Evolutionary conservation across 37 sponge, comb jelly and placozoan genomes (phyloP).

Genomic region (Hormiphora californensis): DNA sequence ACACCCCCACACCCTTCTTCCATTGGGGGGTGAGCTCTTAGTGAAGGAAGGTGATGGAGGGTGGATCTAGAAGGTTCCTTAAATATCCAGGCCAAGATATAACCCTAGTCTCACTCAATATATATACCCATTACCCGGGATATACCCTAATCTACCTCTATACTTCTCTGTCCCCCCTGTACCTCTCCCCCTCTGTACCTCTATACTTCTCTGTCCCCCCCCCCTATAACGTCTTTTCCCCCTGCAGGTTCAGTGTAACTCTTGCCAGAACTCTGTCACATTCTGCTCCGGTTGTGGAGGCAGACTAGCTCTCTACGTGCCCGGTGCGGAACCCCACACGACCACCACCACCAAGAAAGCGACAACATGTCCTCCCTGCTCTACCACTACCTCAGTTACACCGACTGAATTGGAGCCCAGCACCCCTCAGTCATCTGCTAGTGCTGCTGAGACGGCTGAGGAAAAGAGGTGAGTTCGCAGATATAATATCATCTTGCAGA

Average conservation of each 20-base stretch:
- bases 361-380: no score
- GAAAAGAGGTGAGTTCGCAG: not conserved
- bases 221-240: not conserved
- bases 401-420: not conserved
- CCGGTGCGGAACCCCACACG: not conserved
- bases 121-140: no score
- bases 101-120: no score
- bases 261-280: conserved; percentile 31
- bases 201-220: not conserved
- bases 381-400: not conserved
- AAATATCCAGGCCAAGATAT: no score
- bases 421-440: not conserved
- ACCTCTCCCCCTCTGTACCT: not conserved
- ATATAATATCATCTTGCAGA: no score
- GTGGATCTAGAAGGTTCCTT: no score
- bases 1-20: no score
- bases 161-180: not conserved
- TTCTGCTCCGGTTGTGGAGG: conserved; percentile 41
- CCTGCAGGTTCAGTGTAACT: conserved; percentile 31
- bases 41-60: no score
- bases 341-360: no score
- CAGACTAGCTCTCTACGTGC: conserved; percentile 18
- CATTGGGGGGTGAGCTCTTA: no score
- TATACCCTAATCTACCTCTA: no score
- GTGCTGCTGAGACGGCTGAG: no score